Base-by-base conservation (phyloP, 2,113 vertebrate species). In the Suncus etruscus region DNA sequence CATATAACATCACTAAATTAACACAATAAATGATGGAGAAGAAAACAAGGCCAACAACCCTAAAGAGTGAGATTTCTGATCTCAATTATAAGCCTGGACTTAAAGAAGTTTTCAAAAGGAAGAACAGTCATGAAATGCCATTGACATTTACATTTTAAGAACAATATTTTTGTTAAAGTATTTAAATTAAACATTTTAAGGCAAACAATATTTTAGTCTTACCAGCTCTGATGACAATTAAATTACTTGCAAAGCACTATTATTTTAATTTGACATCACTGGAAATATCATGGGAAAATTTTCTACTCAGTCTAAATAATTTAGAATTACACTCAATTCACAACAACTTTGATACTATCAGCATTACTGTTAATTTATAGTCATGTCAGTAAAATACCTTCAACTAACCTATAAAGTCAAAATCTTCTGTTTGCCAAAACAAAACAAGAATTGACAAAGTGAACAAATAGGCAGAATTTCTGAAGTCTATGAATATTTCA, bases 161-260 rank as follows among this genome's bases (percentile, higher is more conserved):
- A 51, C 75, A 94, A 39, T 85, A 91, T 54, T 84, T 91, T 91
- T 93, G 70, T 78, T 66, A 86, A 93, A 82, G 70, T 73, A 91
- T 87, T 76, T 82, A 90, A 90, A 39, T 39, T 39, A 39, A 93
- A 69, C 15, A 48, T 90, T 85, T 96, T 83, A 89, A 95, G 14
- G 69, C 51, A 95, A 84, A 70, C 10, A 87, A 70, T 89, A 86
- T 50, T 78, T 88, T 47, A 88, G 32, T 81, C n/a, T 87, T 89
- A 70, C 81, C 45, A 89, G 27, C 68, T 90, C 58, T 27, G 5
- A 90, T 70, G 29, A 76, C 75, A 93, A 84, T 80, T 87, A 83
- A 76, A 85, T 82, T 87, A 87, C 87, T 74, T 92, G 68, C 29
- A 92, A 84, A 86, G 48, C 39, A 77, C 7, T 65, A 11, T 78